These are phyloP conservation scores for Eolophus roseicapilla DNA, from an alignment of 2,113 vertebrate genomes.

Conservation along the genomic window DNA sequence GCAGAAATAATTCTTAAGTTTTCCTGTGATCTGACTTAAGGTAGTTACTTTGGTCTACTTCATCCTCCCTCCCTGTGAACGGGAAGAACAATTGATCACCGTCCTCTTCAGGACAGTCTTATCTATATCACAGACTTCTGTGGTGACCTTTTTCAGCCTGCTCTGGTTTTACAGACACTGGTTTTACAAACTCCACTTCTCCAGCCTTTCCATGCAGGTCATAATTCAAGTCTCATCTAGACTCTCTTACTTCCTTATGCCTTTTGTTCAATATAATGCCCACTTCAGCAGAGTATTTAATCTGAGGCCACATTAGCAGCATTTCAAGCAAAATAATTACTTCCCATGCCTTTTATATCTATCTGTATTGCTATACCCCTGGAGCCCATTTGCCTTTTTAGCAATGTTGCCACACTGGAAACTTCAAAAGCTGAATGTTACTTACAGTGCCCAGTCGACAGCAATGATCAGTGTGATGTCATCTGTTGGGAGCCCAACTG, in stretches of 20 bases:
- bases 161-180: neutral
- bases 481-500: conserved; percentile 93
- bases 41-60: neutral
- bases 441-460: conserved; percentile 97
- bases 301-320: neutral
- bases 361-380: neutral
- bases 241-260: neutral
- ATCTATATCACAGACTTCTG: neutral
- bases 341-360: neutral
- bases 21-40: neutral
- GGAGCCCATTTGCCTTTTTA: neutral
- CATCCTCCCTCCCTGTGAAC: neutral
- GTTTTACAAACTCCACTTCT: neutral
- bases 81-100: neutral
- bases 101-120: neutral
- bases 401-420: neutral
- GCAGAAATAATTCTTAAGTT: neutral
- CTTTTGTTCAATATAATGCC: neutral
- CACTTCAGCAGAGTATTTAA: neutral
- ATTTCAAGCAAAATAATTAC: neutral
- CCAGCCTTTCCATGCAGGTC: neutral
- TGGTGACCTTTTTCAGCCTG: neutral
- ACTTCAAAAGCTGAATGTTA: conserved; percentile 3
- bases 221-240: neutral
- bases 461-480: conserved; percentile 97